Evolutionary conservation across 2,888 invertebrate genomes (phyloP).

Genomic region (Microctonus brassicae): DNA sequence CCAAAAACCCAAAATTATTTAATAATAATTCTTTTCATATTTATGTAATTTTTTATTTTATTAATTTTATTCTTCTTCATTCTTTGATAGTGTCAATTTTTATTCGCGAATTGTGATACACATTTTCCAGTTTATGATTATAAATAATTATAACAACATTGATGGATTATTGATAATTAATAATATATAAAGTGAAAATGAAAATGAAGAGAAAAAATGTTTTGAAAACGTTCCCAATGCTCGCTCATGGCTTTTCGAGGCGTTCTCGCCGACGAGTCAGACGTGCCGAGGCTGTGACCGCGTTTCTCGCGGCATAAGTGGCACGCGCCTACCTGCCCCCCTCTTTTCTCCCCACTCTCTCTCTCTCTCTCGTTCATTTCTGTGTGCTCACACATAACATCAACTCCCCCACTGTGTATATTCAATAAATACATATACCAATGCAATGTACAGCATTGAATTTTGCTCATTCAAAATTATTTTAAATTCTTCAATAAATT

Average conservation of each 20-base stretch:
- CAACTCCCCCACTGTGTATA: background rate
- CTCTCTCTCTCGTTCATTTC: constrained; percentile 32
- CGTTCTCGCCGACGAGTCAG: constrained; percentile 51
- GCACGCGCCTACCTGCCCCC: constrained; percentile 65
- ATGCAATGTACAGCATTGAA: no score
- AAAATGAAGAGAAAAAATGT: constrained; percentile 3
- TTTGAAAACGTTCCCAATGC: constrained; percentile 30
- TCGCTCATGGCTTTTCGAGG: constrained; percentile 37
- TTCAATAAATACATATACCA: background rate
- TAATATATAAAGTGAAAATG: background rate
- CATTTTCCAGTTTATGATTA: constrained; percentile 5
- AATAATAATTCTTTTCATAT: background rate
- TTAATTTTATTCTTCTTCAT: no score
- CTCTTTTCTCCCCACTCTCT: constrained; percentile 33
- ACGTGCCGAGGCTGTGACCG: constrained; percentile 69
- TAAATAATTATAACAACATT: no score
- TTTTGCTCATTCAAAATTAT: no score
- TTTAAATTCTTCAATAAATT: background rate
- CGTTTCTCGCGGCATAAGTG: constrained; percentile 67
- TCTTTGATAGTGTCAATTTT: background rate
- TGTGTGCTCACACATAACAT: background rate
- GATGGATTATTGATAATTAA: no score
- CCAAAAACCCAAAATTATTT: background rate
- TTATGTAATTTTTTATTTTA: no score
- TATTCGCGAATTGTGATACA: background rate